Evolutionary conservation across 2,888 invertebrate species (phyloP).

Genomic region (Holacanthella duospinosa): DNA sequence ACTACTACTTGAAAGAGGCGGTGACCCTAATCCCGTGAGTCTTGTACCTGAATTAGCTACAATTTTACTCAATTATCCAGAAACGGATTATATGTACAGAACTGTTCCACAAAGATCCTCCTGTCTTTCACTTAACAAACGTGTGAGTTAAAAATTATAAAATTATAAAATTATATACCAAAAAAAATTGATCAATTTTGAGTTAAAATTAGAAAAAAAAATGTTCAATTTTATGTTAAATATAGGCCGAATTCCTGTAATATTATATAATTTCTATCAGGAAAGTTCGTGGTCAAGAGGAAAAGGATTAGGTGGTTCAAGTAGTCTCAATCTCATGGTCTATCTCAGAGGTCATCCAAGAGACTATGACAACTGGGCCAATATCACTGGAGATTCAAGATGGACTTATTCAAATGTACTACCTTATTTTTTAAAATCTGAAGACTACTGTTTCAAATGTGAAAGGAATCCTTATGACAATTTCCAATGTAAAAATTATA

Average conservation of each 20-base stretch:
- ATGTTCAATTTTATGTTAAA: neutral
- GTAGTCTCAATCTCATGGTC: slow-evolving; percentile 3
- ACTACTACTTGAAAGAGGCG: slow-evolving; percentile 26
- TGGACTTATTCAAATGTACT: slow-evolving; percentile 29
- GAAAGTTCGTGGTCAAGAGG: slow-evolving; percentile 17
- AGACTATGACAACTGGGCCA: slow-evolving; percentile 34
- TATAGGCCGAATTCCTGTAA: neutral
- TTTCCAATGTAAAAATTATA: neutral
- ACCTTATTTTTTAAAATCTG: slow-evolving; percentile 34
- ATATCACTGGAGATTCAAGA: slow-evolving; percentile 30
- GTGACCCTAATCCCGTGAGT: slow-evolving; percentile 29
- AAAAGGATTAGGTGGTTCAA: neutral
- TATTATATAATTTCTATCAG: neutral
- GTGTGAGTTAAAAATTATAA: slow-evolving; percentile 18
- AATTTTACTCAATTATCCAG: slow-evolving; percentile 27
- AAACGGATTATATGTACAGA: slow-evolving; percentile 34
- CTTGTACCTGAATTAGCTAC: slow-evolving; percentile 29
- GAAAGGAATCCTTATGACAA: slow-evolving; percentile 1
- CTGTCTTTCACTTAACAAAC: slow-evolving; percentile 29
- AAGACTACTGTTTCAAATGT: slow-evolving; percentile 33
- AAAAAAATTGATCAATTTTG: neutral
- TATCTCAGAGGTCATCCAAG: slow-evolving; percentile 15
- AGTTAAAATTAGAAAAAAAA: neutral
- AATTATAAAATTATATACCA: too few relatives aligned
- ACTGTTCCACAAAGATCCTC: slow-evolving; percentile 31